phyloP scores from a whole-genome alignment of 2,797 vertebrate genomes.

The Myotis pilosus region DNA sequence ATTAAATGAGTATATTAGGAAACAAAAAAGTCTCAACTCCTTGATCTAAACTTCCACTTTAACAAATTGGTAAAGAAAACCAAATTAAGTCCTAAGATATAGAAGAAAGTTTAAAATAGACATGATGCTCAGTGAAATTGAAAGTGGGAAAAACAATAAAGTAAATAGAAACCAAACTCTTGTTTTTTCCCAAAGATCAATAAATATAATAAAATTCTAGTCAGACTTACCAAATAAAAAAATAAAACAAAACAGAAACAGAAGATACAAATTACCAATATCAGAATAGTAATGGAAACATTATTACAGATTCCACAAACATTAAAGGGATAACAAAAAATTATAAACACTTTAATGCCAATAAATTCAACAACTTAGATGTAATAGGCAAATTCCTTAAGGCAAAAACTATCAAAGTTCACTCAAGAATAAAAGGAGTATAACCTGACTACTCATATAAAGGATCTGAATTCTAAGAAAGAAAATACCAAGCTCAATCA shows the following conservation, averaged over 20 bases:
- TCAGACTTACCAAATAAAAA: neutral
- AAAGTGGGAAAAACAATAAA: neutral
- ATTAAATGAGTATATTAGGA: neutral
- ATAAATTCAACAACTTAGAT: neutral
- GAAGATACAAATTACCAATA: neutral
- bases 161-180: constrained; percentile 3
- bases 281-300: neutral
- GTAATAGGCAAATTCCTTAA: neutral
- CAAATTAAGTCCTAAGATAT: neutral
- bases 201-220: neutral
- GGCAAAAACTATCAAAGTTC: neutral
- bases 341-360: neutral
- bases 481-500: neutral
- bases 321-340: neutral
- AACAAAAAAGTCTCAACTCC: neutral
- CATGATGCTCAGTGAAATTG: neutral
- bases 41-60: neutral
- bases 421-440: neutral
- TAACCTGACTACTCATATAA: neutral
- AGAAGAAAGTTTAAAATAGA: neutral
- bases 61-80: neutral
- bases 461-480: neutral
- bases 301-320: neutral
- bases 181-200: neutral
- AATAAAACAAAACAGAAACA: neutral